A percentile compares a stretch with the other conserved stretches of the same genome.
These are phyloP conservation scores for Meandrina meandrites DNA, from an alignment of 92 coral and sea anemone species.

Conservation along the genomic window DNA sequence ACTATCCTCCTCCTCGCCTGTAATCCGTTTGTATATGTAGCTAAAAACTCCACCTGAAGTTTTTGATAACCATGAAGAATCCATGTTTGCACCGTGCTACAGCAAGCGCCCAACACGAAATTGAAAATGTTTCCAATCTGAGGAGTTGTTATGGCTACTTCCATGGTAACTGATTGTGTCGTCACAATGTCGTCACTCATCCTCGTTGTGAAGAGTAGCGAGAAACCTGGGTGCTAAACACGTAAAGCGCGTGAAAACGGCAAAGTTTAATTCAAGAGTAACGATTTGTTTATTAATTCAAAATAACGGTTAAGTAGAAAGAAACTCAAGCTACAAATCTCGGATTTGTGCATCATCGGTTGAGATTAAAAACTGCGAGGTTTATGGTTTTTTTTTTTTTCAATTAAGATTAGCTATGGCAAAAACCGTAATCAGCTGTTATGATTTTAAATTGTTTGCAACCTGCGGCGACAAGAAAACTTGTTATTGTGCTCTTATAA, in stretches of 20 bases:
- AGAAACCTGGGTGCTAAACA: not conserved
- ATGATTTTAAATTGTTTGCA: not conserved
- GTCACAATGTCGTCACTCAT: not conserved
- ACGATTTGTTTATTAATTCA: not conserved
- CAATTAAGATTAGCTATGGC: not conserved
- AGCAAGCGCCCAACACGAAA: conserved; percentile 14
- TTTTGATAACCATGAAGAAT: conserved; percentile 20
- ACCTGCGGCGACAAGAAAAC: not conserved
- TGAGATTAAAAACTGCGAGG: not conserved
- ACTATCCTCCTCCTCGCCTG: conserved; percentile 13
- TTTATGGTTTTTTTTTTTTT: not conserved
- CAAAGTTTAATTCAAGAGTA: not conserved
- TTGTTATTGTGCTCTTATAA: not conserved
- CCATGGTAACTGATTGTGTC: conserved; percentile 16
- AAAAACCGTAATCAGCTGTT: not conserved
- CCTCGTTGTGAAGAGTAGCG: not conserved
- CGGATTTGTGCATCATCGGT: not conserved
- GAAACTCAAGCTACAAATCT: not conserved
- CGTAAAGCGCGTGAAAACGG: not conserved
- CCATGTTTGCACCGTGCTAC: conserved; percentile 8
- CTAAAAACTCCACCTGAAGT: conserved; percentile 20
- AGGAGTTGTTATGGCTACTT: not conserved
- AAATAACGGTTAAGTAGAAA: not conserved
- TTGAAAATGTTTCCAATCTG: not conserved
- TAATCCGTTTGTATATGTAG: conserved; percentile 13